Percentiles rank a stretch among this genome's conserved stretches.
These are phyloP conservation scores for Aproaerema taeniolella DNA, from an alignment of 2,888 invertebrate genomes.

Conservation along the genomic window DNA sequence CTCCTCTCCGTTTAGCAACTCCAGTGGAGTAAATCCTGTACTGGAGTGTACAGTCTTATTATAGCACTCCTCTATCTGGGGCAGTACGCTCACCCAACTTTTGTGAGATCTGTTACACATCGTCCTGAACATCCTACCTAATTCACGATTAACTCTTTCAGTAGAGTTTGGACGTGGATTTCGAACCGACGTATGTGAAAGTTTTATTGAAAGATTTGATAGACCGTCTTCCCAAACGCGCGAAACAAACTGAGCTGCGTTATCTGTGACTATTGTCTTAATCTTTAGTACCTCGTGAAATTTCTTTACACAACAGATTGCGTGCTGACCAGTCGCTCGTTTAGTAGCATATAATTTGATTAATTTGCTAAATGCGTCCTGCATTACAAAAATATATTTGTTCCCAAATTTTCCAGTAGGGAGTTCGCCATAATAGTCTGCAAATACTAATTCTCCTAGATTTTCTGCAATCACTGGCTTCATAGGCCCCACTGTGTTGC, in stretches of 20 bases:
- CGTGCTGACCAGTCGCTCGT: constrained; percentile 16
- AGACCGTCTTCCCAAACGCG: constrained; percentile 7
- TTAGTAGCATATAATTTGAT: constrained; percentile 12
- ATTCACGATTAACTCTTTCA: constrained; percentile 23
- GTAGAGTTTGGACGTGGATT: constrained; percentile 23
- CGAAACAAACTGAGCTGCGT: constrained; percentile 14
- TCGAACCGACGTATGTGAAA: constrained; percentile 19
- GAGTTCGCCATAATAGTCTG: constrained; percentile 21
- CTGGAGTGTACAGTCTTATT: constrained; percentile 23
- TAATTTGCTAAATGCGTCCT: constrained; percentile 23
- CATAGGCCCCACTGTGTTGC: constrained; percentile 15
- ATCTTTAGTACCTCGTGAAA: constrained; percentile 16
- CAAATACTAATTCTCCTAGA: constrained; percentile 15
- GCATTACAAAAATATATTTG: constrained; percentile 19
- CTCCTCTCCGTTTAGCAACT: constrained; percentile 12
- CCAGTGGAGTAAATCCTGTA: constrained; percentile 18
- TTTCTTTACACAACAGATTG: constrained; percentile 11
- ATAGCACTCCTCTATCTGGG: constrained; percentile 18
- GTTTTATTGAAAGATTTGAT: background rate
- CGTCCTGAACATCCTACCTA: constrained; percentile 20
- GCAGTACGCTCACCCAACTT: constrained; percentile 17
- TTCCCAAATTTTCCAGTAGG: constrained; percentile 18
- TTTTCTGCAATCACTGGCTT: background rate
- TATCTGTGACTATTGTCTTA: constrained; percentile 15
- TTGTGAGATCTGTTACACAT: constrained; percentile 20